Conservation (phyloP, 2,888 invertebrate species). For the Biston betularia region DNA sequence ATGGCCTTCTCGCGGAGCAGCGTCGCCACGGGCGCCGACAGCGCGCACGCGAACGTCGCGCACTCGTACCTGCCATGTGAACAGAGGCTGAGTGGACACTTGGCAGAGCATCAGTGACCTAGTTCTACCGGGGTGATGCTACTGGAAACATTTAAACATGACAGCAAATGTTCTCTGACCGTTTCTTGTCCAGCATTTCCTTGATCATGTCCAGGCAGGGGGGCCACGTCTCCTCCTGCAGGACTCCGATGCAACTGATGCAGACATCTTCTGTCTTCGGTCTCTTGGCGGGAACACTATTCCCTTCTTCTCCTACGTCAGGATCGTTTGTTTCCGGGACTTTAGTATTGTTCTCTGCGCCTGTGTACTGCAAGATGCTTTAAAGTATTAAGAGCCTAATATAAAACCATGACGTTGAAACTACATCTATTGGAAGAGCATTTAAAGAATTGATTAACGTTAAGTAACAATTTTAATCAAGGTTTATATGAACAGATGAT, state of each 20-base stretch:
- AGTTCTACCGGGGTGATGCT: too few relatives aligned
- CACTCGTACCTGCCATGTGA: slow-evolving; percentile 86
- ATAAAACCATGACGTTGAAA: too few relatives aligned
- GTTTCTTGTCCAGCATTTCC: slow-evolving; percentile 80
- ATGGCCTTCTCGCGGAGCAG: slow-evolving; percentile 89
- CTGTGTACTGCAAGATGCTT: background rate
- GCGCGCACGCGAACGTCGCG: slow-evolving; percentile 88
- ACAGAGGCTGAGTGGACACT: too few relatives aligned
- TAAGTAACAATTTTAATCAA: too few relatives aligned
- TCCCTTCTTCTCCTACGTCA: background rate
- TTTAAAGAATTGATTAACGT: too few relatives aligned
- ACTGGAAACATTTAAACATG: too few relatives aligned
- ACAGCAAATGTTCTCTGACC: slow-evolving; percentile 53
- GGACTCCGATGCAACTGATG: slow-evolving; percentile 90
- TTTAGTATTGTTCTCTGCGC: background rate
- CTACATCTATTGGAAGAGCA: too few relatives aligned
- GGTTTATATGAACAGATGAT: background rate
- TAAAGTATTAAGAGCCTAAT: too few relatives aligned
- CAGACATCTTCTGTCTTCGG: slow-evolving; percentile 79
- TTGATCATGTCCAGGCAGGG: slow-evolving; percentile 81
- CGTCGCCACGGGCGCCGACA: slow-evolving; percentile 90
- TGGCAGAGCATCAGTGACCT: too few relatives aligned
- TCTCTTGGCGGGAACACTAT: slow-evolving; percentile 9
- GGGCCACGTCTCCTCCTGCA: slow-evolving; percentile 87
- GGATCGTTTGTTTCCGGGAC: background rate